Conservation (phyloP, 2,888 invertebrate genomes). For the Vesta saturnalis region DNA sequence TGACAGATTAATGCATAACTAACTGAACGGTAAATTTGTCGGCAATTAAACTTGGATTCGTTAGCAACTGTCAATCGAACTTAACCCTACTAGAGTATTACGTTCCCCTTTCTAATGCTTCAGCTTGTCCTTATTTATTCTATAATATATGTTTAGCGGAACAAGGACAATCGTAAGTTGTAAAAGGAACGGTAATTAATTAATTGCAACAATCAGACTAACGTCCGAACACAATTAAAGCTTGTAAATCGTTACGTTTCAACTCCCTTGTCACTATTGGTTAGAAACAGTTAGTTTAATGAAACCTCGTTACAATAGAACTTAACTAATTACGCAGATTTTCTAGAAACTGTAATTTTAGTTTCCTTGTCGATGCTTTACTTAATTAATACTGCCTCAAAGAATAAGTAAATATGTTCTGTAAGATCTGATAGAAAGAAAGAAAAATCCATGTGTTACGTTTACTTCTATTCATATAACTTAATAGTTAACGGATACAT, state of each 20-base stretch:
- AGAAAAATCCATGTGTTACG: too few relatives aligned
- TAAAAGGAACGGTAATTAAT: slow-evolving; percentile 38
- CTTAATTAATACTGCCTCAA: too few relatives aligned
- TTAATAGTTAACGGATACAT: too few relatives aligned
- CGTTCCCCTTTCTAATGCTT: slow-evolving; percentile 20
- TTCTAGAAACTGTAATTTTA: neutral
- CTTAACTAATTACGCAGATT: slow-evolving; percentile 3
- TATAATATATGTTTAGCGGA: slow-evolving; percentile 13
- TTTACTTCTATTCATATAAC: too few relatives aligned
- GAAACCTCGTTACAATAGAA: slow-evolving; percentile 17
- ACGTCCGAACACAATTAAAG: slow-evolving; percentile 38
- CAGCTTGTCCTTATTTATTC: slow-evolving; percentile 24
- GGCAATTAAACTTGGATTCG: slow-evolving; percentile 49
- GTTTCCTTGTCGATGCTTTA: too few relatives aligned
- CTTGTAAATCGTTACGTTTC: slow-evolving; percentile 36
- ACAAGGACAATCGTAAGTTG: slow-evolving; percentile 31
- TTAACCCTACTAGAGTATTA: slow-evolving; percentile 36
- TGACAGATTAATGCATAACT: slow-evolving; percentile 47
- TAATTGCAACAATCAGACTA: slow-evolving; percentile 37
- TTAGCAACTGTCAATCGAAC: slow-evolving; percentile 47
- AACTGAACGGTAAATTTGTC: slow-evolving; percentile 48
- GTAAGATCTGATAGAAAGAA: too few relatives aligned
- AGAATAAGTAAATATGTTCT: too few relatives aligned
- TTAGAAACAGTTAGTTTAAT: slow-evolving; percentile 32
- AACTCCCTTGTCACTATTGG: slow-evolving; percentile 32